Base-by-base conservation (phyloP, 2,888 invertebrate species). In the Fragum sueziense region DNA sequence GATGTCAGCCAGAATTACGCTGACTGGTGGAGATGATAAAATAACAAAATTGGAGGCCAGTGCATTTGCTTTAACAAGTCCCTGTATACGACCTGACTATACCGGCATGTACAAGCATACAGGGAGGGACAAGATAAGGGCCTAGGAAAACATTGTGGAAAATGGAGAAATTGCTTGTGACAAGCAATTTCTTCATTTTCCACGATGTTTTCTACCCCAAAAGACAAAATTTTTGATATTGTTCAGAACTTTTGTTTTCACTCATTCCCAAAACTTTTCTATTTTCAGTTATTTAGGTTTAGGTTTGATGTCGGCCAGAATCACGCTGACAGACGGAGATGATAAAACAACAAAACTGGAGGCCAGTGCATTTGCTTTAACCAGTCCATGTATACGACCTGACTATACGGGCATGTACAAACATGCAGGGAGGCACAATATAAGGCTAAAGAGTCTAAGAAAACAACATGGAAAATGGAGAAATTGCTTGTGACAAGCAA, bases 271-370 rank as follows among this genome's bases (percentile, higher is more conserved):
- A n/a, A n/a, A n/a, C n/a, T n/a, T n/a, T n/a, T n/a, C n/a, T n/a
- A n/a, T n/a, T 91, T 94, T 86, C 93, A 99, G 99, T 92, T 99
- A 98, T 93, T 94, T 99, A 81, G 97, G 97, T 6, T 94, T 98
- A 87, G 99, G 99, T 0, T 93, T 99, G 62, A 96, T 97, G 95
- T 97, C 98, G n/a, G 97, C 97, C 0, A 95, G 99, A 11, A 86
- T 90, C 34, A 79, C 71, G 25, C 31, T 86, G 0, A 79, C 84
- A 7, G 79, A 80, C 31, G 83, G 84, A n/a, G 69, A 82, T 33
- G 65, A 65, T 6, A 65, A 65, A 41, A 65, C n/a, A 22, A 57
- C 74, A 82, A 76, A 51, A 41, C 65, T 70, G 25, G 52, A 75
- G 41, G 47, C 72, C 41, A 57, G 33, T n/a, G 54, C 22, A 31